A percentile compares a stretch with the other conserved stretches of the same genome.
Evolutionary conservation across 2,888 invertebrate species (phyloP).

Genomic region (Conistra vaccinii): DNA sequence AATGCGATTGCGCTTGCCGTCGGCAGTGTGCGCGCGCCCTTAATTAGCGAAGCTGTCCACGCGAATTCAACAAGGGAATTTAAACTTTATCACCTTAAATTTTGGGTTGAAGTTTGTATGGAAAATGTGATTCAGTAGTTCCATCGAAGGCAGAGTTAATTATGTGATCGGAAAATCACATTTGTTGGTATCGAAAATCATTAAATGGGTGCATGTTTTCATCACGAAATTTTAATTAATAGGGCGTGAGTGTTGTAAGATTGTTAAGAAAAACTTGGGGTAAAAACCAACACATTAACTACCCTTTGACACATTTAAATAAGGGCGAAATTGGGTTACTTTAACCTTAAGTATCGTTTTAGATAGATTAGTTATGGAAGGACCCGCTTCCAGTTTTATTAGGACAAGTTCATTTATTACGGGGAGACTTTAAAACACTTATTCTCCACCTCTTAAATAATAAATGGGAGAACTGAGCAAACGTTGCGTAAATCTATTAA

Average conservation of each 20-base stretch:
- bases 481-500: no score
- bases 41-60: slow-evolving; percentile 69
- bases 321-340: neutral
- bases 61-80: slow-evolving; percentile 1
- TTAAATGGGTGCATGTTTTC: slow-evolving; percentile 47
- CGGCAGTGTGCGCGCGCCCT: slow-evolving; percentile 70
- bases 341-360: neutral
- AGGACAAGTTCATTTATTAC: neutral
- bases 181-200: slow-evolving; percentile 55
- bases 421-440: neutral
- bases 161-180: slow-evolving; percentile 59
- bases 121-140: slow-evolving; percentile 4
- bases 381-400: neutral
- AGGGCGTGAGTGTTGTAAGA: neutral
- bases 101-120: slow-evolving; percentile 34
- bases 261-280: neutral
- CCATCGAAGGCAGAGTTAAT: slow-evolving; percentile 47
- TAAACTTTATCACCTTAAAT: neutral
- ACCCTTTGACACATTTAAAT: neutral
- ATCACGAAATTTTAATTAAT: slow-evolving; percentile 35
- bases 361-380: neutral
- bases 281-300: neutral
- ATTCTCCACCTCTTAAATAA: neutral
- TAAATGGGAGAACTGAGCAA: neutral
- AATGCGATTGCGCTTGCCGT: slow-evolving; percentile 73